Evolutionary conservation across 2,888 invertebrate genomes (phyloP), one percentile per base, ranked within the genome.

Genomic region (Nomada goodeniana): DNA sequence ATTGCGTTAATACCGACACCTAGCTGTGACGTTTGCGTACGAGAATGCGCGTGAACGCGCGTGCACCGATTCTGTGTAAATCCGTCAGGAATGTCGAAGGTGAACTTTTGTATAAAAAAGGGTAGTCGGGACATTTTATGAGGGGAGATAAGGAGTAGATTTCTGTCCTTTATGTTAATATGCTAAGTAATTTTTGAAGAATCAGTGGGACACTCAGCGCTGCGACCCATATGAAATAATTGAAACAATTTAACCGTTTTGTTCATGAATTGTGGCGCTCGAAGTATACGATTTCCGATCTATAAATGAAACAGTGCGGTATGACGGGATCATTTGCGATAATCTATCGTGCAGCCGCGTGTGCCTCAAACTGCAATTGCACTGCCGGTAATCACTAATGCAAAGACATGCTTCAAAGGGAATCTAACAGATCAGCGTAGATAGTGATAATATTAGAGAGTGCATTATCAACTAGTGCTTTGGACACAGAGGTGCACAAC

Each of bases 401-500:
- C 44, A 69, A 55, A 59, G 26, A 73, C 44, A 13, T 23, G 60
- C 55, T 59, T 75, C 61, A 75, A 75, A 68, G 53, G 75, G 75
- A 69, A 68, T 53, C 18, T 36, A 36, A 36, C 47, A 47, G 23
- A 55, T 63, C 44, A 18, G 18, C 26, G 26, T 20, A 47, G 10
- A 18, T 13, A 61, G 36, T 2, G 42, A 70, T 70, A 11, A 36
- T 18, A 70, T 60, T 26, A 36, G n/a, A 15, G 55, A 15, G 13
- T 11, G 18, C 18, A 15, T 63, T 63, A 63, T 23, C 44, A 9
- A 47, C 23, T 23, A 60, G 26, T 11, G 29, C 50, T 61, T 42
- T 13, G 13, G 7, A n/a, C 36, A 36, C n/a, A 2, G 18, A 61
- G 13, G 11, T 7, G n/a, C 0, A 36, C 36, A 36, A 36, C 36